Conservation (phyloP, 2,888 invertebrate genomes). For the Eupithecia centaureata region DNA sequence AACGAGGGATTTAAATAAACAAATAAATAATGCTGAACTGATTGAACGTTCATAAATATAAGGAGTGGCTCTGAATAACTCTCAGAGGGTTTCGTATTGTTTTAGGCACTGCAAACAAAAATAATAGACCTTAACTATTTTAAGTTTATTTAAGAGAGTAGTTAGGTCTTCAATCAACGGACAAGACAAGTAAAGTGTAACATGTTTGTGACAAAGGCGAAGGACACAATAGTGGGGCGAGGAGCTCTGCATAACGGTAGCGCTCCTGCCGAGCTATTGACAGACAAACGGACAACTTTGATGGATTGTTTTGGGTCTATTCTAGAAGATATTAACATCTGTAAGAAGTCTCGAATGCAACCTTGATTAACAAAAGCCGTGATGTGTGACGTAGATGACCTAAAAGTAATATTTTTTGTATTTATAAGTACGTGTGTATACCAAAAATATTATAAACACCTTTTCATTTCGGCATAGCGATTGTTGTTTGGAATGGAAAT, state of each 20-base stretch:
- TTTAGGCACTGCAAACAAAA: background rate
- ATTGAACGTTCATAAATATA: conserved; percentile 23
- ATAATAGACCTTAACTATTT: background rate
- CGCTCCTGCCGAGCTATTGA: conserved; percentile 41
- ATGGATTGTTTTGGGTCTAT: conserved; percentile 54
- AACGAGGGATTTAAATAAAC: conserved; percentile 47
- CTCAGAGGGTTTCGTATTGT: conserved; percentile 13
- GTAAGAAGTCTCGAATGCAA: conserved; percentile 7
- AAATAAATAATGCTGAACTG: conserved; percentile 52
- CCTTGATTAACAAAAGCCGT: conserved; percentile 10
- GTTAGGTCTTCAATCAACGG: conserved; percentile 19
- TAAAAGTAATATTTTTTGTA: background rate
- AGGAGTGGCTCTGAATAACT: conserved; percentile 13
- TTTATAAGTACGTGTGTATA: background rate
- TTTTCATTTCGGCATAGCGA: no score
- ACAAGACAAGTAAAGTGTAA: conserved; percentile 10
- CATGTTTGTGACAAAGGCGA: conserved; percentile 20
- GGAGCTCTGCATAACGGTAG: conserved; percentile 43
- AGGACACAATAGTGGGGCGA: conserved; percentile 19
- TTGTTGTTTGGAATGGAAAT: no score
- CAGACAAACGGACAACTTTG: conserved; percentile 48
- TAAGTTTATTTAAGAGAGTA: background rate
- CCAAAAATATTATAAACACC: background rate
- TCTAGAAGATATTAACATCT: conserved; percentile 27
- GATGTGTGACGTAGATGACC: background rate